Evolutionary conservation across 2,888 invertebrate genomes (phyloP).

Genomic region (Stictocephala bisonia): DNA sequence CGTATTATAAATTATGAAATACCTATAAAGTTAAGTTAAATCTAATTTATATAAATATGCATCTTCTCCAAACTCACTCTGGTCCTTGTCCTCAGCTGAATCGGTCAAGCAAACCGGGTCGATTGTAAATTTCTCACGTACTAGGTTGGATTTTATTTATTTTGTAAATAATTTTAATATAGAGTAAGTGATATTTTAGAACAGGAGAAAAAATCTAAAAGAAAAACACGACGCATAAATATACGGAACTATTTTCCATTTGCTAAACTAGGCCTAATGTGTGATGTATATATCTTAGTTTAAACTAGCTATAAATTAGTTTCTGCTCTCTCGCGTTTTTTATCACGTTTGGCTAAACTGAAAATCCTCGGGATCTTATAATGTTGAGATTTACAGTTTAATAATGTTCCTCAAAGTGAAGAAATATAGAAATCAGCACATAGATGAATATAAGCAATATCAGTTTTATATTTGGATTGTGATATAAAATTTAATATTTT

Average conservation of each 20-base stretch:
- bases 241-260: constrained; percentile 42
- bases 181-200: constrained; percentile 36
- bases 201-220: constrained; percentile 32
- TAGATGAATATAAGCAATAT: constrained; percentile 32
- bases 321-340: constrained; percentile 26
- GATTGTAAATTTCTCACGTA: constrained; percentile 20
- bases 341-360: constrained; percentile 1
- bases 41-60: constrained; percentile 42
- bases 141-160: background rate
- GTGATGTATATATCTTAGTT: constrained; percentile 38
- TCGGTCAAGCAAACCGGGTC: constrained; percentile 9
- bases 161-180: constrained; percentile 36
- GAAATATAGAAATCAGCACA: background rate
- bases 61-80: constrained; percentile 35
- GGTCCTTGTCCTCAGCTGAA: constrained; percentile 35
- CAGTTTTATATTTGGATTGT: constrained; percentile 29
- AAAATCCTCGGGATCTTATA: background rate
- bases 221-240: constrained; percentile 25
- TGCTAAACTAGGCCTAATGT: constrained; percentile 35
- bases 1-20: constrained; percentile 46
- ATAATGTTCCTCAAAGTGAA: background rate
- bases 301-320: constrained; percentile 37
- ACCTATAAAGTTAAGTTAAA: constrained; percentile 41
- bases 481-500: constrained; percentile 34
- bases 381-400: background rate